phyloP scores from a whole-genome alignment of 1,140 invertebrate species.

The Drosophila nigromelanica region DNA sequence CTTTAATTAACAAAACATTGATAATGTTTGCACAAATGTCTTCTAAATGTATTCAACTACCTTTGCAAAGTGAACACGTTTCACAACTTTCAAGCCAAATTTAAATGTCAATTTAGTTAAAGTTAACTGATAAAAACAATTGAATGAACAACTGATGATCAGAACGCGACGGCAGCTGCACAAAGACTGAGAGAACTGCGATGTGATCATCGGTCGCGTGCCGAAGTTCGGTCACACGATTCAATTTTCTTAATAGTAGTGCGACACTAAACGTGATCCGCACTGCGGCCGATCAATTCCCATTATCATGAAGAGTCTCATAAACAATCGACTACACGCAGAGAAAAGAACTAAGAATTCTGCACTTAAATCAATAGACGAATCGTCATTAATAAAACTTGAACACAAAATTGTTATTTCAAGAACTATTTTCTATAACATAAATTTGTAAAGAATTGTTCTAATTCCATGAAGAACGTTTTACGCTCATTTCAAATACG shows the following conservation, averaged over 20 bases:
- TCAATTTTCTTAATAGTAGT: conserved; percentile 60
- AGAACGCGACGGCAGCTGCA: conserved; percentile 34
- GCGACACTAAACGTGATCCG: conserved; percentile 61
- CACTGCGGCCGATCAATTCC: conserved; percentile 26
- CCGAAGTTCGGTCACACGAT: conserved; percentile 58
- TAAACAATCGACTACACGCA: neutral
- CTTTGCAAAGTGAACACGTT: conserved; percentile 28
- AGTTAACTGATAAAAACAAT: neutral
- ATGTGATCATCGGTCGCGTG: conserved; percentile 53
- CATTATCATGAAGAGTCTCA: conserved; percentile 6
- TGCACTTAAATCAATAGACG: no score
- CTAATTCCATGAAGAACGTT: no score
- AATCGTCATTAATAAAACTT: no score
- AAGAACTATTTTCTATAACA: no score
- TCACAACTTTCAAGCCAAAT: conserved; percentile 1
- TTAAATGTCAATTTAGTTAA: neutral
- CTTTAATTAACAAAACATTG: conserved; percentile 16
- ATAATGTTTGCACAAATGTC: conserved; percentile 67
- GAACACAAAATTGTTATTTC: no score
- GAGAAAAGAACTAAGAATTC: no score
- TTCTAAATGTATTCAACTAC: neutral
- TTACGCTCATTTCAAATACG: no score
- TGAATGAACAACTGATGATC: neutral
- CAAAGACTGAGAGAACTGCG: conserved; percentile 50
- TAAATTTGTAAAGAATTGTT: no score